Conservation (phyloP, 2,113 vertebrate genomes). For the Pelvicachromis taeniatus region DNA sequence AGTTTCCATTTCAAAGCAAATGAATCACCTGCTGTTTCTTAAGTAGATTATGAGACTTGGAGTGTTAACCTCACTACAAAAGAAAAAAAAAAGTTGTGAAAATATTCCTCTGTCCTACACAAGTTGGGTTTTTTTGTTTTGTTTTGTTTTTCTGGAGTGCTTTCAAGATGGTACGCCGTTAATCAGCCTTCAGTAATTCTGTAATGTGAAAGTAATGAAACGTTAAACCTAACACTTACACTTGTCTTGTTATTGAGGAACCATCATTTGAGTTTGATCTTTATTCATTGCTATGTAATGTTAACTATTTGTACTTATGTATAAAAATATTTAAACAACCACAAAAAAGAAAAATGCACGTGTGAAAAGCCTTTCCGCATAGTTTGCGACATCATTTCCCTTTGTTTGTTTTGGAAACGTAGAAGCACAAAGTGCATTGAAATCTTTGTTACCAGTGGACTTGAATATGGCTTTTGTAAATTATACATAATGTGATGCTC, state of each 20-base stretch:
- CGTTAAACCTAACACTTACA: conserved; percentile 29
- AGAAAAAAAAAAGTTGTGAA: not conserved
- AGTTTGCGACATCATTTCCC: conserved; percentile 28
- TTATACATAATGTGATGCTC: conserved; percentile 64
- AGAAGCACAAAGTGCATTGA: conserved; percentile 59
- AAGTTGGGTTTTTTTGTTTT: not conserved
- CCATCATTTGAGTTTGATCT: conserved; percentile 36
- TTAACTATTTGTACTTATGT: conserved; percentile 62
- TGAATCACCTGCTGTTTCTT: conserved; percentile 22
- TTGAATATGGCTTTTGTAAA: conserved; percentile 68
- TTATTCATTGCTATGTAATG: conserved; percentile 71
- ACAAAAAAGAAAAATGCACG: conserved; percentile 35
- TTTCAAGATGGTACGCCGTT: not conserved
- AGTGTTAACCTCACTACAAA: conserved; percentile 5
- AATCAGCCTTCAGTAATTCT: conserved; percentile 15
- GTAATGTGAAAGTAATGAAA: conserved; percentile 46
- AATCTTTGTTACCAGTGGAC: conserved; percentile 59
- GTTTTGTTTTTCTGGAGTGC: not conserved
- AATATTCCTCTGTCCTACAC: not conserved
- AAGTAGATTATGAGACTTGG: not conserved
- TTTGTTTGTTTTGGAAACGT: conserved; percentile 25
- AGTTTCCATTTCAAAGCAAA: not conserved
- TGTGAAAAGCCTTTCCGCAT: conserved; percentile 34
- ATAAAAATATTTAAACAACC: conserved; percentile 22
- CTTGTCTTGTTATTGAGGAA: conserved; percentile 38